These are phyloP conservation scores for Carassius auratus DNA, from an alignment of 2,113 vertebrate species.

Conservation along the genomic window DNA sequence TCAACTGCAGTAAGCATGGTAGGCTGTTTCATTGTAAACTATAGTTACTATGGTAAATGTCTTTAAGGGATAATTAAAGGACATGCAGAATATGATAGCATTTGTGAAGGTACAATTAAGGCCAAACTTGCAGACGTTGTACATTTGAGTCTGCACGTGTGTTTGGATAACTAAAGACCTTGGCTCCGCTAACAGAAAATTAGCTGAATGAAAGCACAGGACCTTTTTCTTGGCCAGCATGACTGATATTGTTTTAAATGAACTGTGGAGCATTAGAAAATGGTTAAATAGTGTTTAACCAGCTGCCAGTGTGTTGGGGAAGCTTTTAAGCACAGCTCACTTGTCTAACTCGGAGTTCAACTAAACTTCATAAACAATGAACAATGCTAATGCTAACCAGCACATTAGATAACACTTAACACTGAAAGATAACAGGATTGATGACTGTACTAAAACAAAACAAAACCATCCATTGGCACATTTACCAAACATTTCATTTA, in stretches of 20 bases:
- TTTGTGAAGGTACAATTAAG: not conserved
- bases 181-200: conserved; percentile 42
- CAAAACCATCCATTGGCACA: not conserved
- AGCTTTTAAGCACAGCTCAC: conserved; percentile 33
- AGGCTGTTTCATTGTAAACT: not conserved
- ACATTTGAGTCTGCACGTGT: conserved; percentile 17
- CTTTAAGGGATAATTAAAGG: not conserved
- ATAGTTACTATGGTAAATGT: conserved; percentile 14
- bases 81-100: not conserved
- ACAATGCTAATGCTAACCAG: conserved; percentile 24
- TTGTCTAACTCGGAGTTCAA: not conserved
- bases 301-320: not conserved
- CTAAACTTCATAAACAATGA: not conserved
- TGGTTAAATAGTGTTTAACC: conserved; percentile 40
- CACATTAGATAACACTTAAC: not conserved
- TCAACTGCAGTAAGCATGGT: not conserved
- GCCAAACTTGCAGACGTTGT: not conserved
- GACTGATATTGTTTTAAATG: conserved; percentile 33
- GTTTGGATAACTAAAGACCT: conserved; percentile 32
- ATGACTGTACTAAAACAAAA: not conserved
- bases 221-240: conserved; percentile 28
- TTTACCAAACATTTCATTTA: not conserved
- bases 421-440: not conserved
- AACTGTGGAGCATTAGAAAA: conserved; percentile 29
- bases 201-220: conserved; percentile 20